Percentiles rank a stretch among this genome's conserved stretches.
These are phyloP conservation scores for Parthenolecanium corni DNA, from an alignment of 2,888 invertebrate species.

Conservation along the genomic window DNA sequence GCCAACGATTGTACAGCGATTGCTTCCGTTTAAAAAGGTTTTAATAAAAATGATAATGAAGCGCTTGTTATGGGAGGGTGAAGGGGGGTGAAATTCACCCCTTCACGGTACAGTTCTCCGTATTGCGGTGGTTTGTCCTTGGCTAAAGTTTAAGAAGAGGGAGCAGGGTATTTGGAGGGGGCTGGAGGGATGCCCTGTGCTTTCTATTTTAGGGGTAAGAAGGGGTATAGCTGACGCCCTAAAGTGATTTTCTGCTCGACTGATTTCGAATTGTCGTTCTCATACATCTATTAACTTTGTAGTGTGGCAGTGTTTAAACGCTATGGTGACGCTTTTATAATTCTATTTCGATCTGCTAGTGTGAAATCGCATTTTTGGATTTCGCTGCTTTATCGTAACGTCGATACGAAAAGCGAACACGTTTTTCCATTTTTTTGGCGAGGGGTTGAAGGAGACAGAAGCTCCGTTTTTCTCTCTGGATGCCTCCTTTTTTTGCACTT, in stretches of 20 bases:
- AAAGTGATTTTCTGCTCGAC: constrained; percentile 29
- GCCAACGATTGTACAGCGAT: constrained; percentile 22
- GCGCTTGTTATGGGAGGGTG: constrained; percentile 16
- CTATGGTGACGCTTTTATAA: constrained; percentile 28
- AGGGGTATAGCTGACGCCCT: constrained; percentile 26
- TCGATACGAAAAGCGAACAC: not conserved
- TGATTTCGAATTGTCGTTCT: constrained; percentile 29
- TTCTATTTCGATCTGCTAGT: constrained; percentile 25
- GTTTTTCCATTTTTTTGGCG: not conserved
- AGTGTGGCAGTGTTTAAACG: constrained; percentile 28
- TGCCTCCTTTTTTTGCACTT: no score
- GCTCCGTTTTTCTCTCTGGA: no score
- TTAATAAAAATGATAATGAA: constrained; percentile 28
- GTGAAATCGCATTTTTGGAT: constrained; percentile 28
- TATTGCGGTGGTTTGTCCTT: constrained; percentile 19
- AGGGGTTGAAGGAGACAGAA: no score
- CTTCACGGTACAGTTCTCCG: constrained; percentile 3
- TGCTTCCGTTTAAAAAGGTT: constrained; percentile 27
- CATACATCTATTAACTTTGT: constrained; percentile 29
- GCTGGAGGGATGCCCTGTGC: not conserved
- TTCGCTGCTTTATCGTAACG: not conserved
- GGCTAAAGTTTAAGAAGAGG: constrained; percentile 22
- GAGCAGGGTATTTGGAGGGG: not conserved
- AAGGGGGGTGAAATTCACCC: not conserved
- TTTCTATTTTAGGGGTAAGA: not conserved